Base-by-base conservation (phyloP, 2,113 vertebrate species). In the Dipodomys stephensi region DNA sequence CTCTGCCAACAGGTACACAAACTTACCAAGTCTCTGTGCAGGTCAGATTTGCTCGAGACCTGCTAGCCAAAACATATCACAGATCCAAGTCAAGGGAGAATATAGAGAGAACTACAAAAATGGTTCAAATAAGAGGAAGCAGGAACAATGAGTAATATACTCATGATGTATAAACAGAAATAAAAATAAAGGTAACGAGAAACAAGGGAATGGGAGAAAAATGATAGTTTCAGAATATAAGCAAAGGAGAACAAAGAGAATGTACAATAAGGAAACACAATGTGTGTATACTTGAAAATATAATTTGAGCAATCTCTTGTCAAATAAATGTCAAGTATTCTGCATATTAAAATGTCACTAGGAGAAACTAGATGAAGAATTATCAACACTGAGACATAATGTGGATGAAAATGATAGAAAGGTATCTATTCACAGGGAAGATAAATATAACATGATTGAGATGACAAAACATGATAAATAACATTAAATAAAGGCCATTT, bases 331-430 rank as follows among this genome's bases (percentile, higher is more conserved):
- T 6, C 68, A 62, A 78, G 65, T 53, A 68, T 46, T 77, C 19
- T 65, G 53, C 8, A 67, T 62, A 69, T 65, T 93, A 25, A 74
- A 92, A 87, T 77, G 3, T 62, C 22, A 85, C 32, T 20, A 72
- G 53, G 60, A 81, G 35, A 69, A 57, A 71, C 78, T 32, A 44
- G 46, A 76, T 73, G 35, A 90, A 80, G 18, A 94, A 60, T 89
- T 77, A n/a, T 68, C 57, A 90, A 82, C 4, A 64, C 6, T 82
- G 27, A 86, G 82, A 80, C 10, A 57, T 39, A 74, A 81, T 91
- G 76, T 78, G 73, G 25, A n/a, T 84, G 46, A 92, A 73, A 93
- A 64, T 72, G 22, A 91, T 57, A 81, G 30, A 76, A 84, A 88
- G 74, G 18, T 49, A 57, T n/a, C 23, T 77, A 71, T 67, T 18